Conservation (phyloP, 2,888 invertebrate genomes). For the Hyalella azteca region DNA sequence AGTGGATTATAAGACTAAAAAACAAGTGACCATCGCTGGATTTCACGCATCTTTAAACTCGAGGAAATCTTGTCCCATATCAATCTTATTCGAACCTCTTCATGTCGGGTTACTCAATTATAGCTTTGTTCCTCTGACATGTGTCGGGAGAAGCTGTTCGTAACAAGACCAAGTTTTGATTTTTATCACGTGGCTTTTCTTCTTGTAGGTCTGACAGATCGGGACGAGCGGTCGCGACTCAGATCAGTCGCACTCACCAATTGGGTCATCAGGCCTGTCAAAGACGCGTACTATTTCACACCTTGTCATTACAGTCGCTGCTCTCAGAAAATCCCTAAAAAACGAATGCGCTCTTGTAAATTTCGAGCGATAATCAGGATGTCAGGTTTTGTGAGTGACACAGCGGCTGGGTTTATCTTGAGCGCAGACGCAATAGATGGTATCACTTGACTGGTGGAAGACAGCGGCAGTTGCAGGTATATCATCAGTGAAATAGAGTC, state of each 20-base stretch:
- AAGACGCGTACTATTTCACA: constrained; percentile 32
- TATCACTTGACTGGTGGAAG: constrained; percentile 25
- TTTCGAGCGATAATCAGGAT: constrained; percentile 8
- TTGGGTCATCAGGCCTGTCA: constrained; percentile 17
- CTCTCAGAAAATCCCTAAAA: background rate
- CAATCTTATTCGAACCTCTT: no score
- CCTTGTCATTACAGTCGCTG: constrained; percentile 20
- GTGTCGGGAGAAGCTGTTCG: background rate
- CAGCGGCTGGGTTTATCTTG: background rate
- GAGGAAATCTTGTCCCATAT: no score
- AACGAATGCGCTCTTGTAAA: background rate
- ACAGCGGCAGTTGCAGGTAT: background rate
- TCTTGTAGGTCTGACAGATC: background rate
- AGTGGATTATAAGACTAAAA: no score
- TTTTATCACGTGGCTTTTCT: background rate
- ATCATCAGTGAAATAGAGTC: constrained; percentile 35
- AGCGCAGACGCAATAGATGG: constrained; percentile 10
- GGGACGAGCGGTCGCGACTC: background rate
- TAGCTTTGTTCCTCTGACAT: background rate
- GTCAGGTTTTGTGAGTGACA: background rate
- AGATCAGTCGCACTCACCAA: background rate
- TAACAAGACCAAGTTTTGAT: no score
- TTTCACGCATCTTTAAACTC: no score
- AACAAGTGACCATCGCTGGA: no score
- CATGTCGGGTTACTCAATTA: no score